Conservation (phyloP, 2,888 invertebrate species). For the Phalera bucephala region DNA sequence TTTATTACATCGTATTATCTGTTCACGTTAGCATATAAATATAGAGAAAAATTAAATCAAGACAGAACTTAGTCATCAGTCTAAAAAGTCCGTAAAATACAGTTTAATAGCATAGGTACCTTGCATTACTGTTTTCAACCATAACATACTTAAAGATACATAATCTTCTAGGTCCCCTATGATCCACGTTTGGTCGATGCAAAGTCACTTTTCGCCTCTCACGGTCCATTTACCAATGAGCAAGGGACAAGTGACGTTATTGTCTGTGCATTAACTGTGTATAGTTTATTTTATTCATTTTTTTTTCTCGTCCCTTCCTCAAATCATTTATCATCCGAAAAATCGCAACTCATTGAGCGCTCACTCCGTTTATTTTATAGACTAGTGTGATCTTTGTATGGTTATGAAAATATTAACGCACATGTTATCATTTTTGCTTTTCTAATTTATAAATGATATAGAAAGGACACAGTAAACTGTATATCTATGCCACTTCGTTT, state of each 20-base stretch:
- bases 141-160: too few relatives aligned
- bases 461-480: too few relatives aligned
- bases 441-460: too few relatives aligned
- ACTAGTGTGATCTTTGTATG: conserved; percentile 10
- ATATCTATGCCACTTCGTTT: too few relatives aligned
- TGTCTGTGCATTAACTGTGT: conserved; percentile 61
- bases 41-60: too few relatives aligned
- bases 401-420: conserved; percentile 17
- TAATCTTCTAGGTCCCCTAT: too few relatives aligned
- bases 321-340: conserved; percentile 57
- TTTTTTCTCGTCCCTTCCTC: conserved; percentile 34
- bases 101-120: too few relatives aligned
- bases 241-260: conserved; percentile 64
- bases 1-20: too few relatives aligned
- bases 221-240: conserved; percentile 63
- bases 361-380: conserved; percentile 51
- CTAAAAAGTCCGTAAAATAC: too few relatives aligned
- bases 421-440: conserved; percentile 8
- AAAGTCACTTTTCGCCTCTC: conserved; percentile 44
- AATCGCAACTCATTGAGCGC: conserved; percentile 58
- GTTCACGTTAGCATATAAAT: too few relatives aligned
- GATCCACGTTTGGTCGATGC: conserved; percentile 41
- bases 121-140: too few relatives aligned
- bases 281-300: conserved; percentile 50
- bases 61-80: too few relatives aligned